A percentile compares a stretch with the other conserved stretches of the same genome.
Evolutionary conservation across 1,140 invertebrate species (phyloP).

Genomic region (Psilanteris sp.): DNA sequence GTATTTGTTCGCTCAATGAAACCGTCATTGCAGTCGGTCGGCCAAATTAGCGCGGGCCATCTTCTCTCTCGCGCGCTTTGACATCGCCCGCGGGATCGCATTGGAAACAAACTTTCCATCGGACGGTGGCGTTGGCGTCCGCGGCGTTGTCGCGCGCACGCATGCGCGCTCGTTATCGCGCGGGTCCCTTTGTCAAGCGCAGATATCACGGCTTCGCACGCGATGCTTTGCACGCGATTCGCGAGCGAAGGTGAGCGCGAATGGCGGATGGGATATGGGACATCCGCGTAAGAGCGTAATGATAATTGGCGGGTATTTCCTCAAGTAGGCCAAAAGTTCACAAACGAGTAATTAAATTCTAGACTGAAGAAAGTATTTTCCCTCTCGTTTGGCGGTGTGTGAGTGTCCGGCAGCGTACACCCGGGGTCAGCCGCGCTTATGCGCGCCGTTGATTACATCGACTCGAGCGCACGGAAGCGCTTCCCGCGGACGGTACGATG

Average conservation of each 20-base stretch:
- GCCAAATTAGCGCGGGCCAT: no score
- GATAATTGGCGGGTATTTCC: constrained; percentile 52
- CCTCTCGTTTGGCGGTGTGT: constrained; percentile 64
- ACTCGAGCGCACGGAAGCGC: constrained; percentile 33
- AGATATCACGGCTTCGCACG: constrained; percentile 37
- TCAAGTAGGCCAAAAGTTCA: constrained; percentile 73
- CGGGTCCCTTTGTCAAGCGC: constrained; percentile 30
- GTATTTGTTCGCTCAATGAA: no score
- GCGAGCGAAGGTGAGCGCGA: constrained; percentile 41
- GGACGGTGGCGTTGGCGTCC: no score
- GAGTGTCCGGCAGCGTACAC: constrained; percentile 32
- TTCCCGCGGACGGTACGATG: constrained; percentile 9
- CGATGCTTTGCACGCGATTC: constrained; percentile 54
- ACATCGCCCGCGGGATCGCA: no score
- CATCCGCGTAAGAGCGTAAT: constrained; percentile 51
- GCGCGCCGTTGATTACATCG: constrained; percentile 25
- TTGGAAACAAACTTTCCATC: no score
- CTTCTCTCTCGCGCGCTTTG: no score
- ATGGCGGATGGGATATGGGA: constrained; percentile 54
- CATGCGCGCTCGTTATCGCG: no score
- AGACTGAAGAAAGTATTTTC: constrained; percentile 72
- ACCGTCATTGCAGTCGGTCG: no score
- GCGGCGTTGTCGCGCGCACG: no score
- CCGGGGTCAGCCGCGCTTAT: constrained; percentile 27
- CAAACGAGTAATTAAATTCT: constrained; percentile 71